phyloP scores from a whole-genome alignment of 2,797 vertebrate species.

The Melanogrammus aeglefinus region DNA sequence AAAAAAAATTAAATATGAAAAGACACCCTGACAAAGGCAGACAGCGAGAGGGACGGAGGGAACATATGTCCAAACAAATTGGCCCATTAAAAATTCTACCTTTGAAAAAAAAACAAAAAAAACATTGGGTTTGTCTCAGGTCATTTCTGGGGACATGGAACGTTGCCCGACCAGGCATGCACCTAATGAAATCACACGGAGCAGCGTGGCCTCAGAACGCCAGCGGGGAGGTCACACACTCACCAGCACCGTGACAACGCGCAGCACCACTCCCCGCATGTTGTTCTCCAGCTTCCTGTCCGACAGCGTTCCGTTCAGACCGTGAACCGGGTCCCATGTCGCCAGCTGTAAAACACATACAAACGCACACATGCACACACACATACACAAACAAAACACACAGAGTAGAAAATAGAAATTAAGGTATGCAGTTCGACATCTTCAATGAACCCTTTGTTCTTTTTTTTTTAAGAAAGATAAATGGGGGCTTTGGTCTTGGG shows the following conservation, averaged over 20 bases:
- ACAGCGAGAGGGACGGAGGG: not conserved
- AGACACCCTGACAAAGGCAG: not conserved
- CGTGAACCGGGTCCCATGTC: slow-evolving; percentile 94
- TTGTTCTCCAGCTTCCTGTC: slow-evolving; percentile 98
- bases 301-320: slow-evolving; percentile 92
- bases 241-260: slow-evolving; percentile 89
- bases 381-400: slow-evolving; percentile 10
- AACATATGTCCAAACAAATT: not conserved
- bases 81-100: not conserved
- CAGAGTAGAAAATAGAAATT: not conserved
- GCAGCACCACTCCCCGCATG: slow-evolving; percentile 94
- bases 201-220: no score
- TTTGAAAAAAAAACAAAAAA: not conserved
- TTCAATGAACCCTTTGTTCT: not conserved
- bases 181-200: no score
- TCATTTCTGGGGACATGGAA: not conserved
- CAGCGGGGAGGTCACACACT: not conserved
- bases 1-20: not conserved
- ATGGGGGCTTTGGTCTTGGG: no score
- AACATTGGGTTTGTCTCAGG: not conserved
- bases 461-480: not conserved
- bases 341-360: slow-evolving; percentile 80
- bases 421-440: not conserved
- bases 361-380: slow-evolving; percentile 16
- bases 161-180: not conserved